Evolutionary conservation across 2,113 vertebrate genomes (phyloP), one percentile per base, ranked within the genome.

Genomic region (Dermatemys mawii): DNA sequence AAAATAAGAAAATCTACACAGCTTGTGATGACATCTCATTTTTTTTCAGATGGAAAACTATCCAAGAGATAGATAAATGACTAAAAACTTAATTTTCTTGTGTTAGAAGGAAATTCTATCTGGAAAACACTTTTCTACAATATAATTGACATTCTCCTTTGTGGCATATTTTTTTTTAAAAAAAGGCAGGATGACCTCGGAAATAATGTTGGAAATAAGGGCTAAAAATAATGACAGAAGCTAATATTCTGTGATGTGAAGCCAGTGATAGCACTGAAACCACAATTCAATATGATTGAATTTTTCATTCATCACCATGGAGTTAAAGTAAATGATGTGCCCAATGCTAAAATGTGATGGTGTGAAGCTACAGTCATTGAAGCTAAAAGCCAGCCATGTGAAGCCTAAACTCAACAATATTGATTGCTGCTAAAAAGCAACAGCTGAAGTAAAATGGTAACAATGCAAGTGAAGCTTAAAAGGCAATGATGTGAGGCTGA

Each of bases 1-100:
- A 44, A 27, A 94, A 83, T 51, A 89, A 90, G 53, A 87, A 93
- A 96, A 53, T 84, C 84, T 84, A 55, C 67, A 48, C 21, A 67
- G 84, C 54, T 93, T 91, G 82, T 81, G 49, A 87, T 92, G 70
- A 27, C 27, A 10, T 90, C 55, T 79, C 14, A 27, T 44, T 84
- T 84, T 86, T 93, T 82, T 88, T 22, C 53, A 86, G 22, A n/a
- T 82, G 41, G 83, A 90, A 91, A 84, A 46, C 21, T 86, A 21
- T 83, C 6, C 27, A 87, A 78, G 12, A 38, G 10, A 21, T 92
- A 90, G 60, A 19, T 8, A 22, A 19, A 88, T 14, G 38, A 46
- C 24, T 88, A 50, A 57, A 93, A 92, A 44, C 38, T 81, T 89
- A 44, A 8, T 76, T 46, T 26, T 92, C 87, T 38, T 86, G 13